A percentile compares a stretch with the other conserved stretches of the same genome.
phyloP scores from a whole-genome alignment of 2,797 vertebrate genomes.

The Geotrypetes seraphini region DNA sequence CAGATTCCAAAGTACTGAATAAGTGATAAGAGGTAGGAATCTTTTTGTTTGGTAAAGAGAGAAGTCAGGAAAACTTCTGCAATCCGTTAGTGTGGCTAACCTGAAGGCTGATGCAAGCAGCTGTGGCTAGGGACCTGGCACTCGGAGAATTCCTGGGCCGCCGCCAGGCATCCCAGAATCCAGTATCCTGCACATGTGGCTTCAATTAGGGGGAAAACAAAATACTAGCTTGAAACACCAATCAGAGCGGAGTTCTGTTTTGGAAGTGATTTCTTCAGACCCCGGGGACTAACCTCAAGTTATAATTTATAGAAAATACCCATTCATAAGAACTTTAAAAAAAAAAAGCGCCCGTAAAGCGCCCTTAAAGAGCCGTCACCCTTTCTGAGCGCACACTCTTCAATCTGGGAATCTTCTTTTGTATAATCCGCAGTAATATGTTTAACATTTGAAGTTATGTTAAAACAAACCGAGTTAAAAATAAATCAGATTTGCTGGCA shows the following conservation, averaged over 20 bases:
- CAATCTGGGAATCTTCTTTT: no score
- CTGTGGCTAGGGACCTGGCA: conserved; percentile 64
- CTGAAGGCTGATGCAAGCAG: conserved; percentile 88
- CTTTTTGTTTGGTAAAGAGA: no score
- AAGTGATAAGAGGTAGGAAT: no score
- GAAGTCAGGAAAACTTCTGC: no score
- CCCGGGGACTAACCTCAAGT: conserved; percentile 46
- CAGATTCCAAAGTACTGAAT: no score
- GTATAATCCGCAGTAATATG: no score
- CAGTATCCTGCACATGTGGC: conserved; percentile 81
- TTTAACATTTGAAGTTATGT: no score
- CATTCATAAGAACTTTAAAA: conserved; percentile 51
- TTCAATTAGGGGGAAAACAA: conserved; percentile 69
- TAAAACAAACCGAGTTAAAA: no score
- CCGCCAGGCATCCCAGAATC: conserved; percentile 79
- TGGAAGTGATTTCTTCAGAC: conserved; percentile 62
- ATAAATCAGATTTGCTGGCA: no score
- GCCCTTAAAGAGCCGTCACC: conserved; percentile 41
- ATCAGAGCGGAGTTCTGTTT: conserved; percentile 50
- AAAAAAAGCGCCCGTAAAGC: conserved; percentile 14
- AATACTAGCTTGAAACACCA: conserved; percentile 43
- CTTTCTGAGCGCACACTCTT: no score
- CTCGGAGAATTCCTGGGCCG: conserved; percentile 68
- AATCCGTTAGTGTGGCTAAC: no score
- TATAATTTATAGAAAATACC: conserved; percentile 57